phyloP scores from a whole-genome alignment of 2,888 invertebrate genomes.

The Polia nebulosa region DNA sequence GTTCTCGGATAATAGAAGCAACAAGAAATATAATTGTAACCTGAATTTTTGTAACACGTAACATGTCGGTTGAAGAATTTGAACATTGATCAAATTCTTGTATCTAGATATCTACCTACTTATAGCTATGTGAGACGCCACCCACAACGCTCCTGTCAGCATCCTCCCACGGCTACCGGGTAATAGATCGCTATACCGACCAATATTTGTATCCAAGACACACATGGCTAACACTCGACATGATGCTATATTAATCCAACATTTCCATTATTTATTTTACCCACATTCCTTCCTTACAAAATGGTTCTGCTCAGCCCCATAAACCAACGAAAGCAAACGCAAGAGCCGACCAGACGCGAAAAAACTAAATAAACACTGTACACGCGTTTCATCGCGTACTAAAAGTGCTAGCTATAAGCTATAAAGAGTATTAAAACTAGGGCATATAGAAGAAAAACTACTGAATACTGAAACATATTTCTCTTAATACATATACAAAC shows the following conservation, averaged over 20 bases:
- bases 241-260: conserved; percentile 53
- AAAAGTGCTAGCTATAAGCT: conserved; percentile 66
- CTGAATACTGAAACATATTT: conserved; percentile 72
- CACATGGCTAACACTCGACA: conserved; percentile 36
- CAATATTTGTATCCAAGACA: conserved; percentile 21
- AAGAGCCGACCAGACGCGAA: conserved; percentile 65
- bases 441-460: conserved; percentile 65
- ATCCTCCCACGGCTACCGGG: conserved; percentile 17
- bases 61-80: conserved; percentile 11
- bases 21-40: too few relatives aligned
- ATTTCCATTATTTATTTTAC: conserved; percentile 66
- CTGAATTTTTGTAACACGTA: too few relatives aligned
- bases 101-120: neutral
- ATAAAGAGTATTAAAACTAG: conserved; percentile 72
- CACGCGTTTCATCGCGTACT: conserved; percentile 69
- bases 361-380: conserved; percentile 70
- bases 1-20: too few relatives aligned
- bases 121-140: conserved; percentile 2
- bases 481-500: conserved; percentile 80
- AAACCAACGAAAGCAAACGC: conserved; percentile 60
- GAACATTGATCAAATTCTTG: neutral
- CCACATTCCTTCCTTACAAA: conserved; percentile 52
- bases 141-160: conserved; percentile 19
- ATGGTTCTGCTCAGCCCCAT: conserved; percentile 55
- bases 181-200: conserved; percentile 8